Percentiles rank a stretch among this genome's conserved stretches.
Conservation (phyloP, 2,888 invertebrate genomes). For the Pyrgus malvae region DNA sequence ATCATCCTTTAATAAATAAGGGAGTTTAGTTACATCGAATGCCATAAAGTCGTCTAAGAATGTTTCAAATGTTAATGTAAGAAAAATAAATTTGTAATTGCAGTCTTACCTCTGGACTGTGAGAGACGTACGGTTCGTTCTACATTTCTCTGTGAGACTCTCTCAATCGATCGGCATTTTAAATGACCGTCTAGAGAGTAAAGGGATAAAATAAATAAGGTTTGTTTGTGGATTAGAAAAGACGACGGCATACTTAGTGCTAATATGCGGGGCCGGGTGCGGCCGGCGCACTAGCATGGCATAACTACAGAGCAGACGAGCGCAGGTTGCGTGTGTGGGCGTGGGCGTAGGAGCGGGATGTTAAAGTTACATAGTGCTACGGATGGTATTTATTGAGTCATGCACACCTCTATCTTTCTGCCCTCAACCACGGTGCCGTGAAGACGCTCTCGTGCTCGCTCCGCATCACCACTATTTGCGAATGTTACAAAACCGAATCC, state of each 20-base stretch:
- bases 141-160: constrained; percentile 82
- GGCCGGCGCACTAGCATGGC: constrained; percentile 69
- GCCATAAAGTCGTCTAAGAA: constrained; percentile 24
- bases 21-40: constrained; percentile 13
- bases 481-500: constrained; percentile 99
- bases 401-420: constrained; percentile 99
- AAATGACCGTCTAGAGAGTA: constrained; percentile 87
- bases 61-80: constrained; percentile 22
- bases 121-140: constrained; percentile 79
- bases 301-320: constrained; percentile 82
- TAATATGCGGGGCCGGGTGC: constrained; percentile 52
- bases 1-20: not conserved
- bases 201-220: constrained; percentile 83
- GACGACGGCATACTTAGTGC: constrained; percentile 72
- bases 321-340: constrained; percentile 67
- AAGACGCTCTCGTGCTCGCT: constrained; percentile 99
- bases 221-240: constrained; percentile 77
- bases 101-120: constrained; percentile 77
- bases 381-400: constrained; percentile 87
- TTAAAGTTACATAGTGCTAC: constrained; percentile 85
- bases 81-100: constrained; percentile 23
- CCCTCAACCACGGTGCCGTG: constrained; percentile 99
- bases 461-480: constrained; percentile 99
- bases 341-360: constrained; percentile 83
- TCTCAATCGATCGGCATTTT: constrained; percentile 83